Evolutionary conservation across 2,113 vertebrate genomes (phyloP).

Genomic region (Motacilla alba): DNA sequence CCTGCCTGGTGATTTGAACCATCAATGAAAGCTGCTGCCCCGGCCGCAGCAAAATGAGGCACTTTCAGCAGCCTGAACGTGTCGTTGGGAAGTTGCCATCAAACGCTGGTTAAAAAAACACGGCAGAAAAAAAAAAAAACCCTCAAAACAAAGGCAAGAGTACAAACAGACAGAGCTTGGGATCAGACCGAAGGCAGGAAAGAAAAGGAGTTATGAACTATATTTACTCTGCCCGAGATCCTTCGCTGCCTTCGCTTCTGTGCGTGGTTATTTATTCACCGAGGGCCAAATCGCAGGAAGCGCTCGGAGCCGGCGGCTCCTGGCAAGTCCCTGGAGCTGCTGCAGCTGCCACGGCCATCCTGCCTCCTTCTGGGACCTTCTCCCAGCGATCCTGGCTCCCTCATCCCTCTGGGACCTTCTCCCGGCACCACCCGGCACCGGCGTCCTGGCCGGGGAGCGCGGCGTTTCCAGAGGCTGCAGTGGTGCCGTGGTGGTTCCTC

Average conservation of each 20-base stretch:
- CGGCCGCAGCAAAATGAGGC: constrained; percentile 5
- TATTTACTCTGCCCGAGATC: constrained; percentile 23
- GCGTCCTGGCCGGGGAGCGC: accelerated
- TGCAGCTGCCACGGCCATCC: background rate
- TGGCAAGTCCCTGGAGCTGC: background rate
- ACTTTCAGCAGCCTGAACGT: constrained; percentile 15
- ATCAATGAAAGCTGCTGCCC: constrained; percentile 36
- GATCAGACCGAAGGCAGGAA: background rate
- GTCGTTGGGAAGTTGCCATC: constrained; percentile 33
- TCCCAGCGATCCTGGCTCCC: background rate
- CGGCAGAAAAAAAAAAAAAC: background rate
- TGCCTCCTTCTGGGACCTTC: background rate
- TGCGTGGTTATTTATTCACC: background rate
- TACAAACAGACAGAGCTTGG: background rate
- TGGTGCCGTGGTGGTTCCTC: accelerated
- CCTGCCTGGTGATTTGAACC: background rate
- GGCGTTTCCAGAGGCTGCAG: accelerated
- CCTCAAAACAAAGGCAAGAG: constrained; percentile 22
- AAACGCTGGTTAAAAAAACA: background rate
- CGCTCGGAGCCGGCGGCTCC: background rate
- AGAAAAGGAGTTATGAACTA: background rate
- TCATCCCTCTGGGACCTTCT: background rate
- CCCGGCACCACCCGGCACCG: accelerated
- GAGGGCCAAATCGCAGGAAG: background rate
- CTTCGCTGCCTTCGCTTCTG: background rate